Conservation (phyloP, 1,140 invertebrate species). For the Microvelia longipes region DNA sequence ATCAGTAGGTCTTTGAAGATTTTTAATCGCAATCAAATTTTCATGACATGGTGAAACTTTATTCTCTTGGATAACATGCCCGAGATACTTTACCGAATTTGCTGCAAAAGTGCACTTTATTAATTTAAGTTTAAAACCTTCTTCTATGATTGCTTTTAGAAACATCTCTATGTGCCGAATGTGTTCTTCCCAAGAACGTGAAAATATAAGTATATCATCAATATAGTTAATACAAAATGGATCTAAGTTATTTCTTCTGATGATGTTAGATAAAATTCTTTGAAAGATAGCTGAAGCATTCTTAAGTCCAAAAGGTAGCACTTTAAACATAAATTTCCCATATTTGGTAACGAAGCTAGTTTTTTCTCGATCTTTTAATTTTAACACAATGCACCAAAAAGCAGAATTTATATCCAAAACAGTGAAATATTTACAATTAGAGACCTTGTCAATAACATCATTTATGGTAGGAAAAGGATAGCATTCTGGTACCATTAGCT, state of each 20-base stretch:
- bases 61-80: slow-evolving; percentile 21
- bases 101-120: slow-evolving; percentile 26
- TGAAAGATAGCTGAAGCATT: slow-evolving; percentile 26
- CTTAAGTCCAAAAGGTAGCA: slow-evolving; percentile 19
- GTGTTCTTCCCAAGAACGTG: slow-evolving; percentile 20
- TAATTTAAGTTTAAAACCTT: slow-evolving; percentile 27
- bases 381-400: slow-evolving; percentile 20
- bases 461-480: slow-evolving; percentile 18
- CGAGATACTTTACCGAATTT: slow-evolving; percentile 22
- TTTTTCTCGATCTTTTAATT: slow-evolving; percentile 19
- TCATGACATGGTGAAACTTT: slow-evolving; percentile 18
- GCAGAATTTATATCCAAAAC: slow-evolving; percentile 21
- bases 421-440: slow-evolving; percentile 16
- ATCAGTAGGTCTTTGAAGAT: slow-evolving; percentile 16
- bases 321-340: slow-evolving; percentile 17
- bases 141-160: slow-evolving; percentile 16
- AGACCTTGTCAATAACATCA: slow-evolving; percentile 14
- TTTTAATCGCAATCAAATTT: slow-evolving; percentile 20
- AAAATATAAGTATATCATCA: slow-evolving; percentile 22
- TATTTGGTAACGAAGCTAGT: slow-evolving; percentile 20
- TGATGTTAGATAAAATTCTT: slow-evolving; percentile 27
- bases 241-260: slow-evolving; percentile 31
- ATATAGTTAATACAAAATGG: slow-evolving; percentile 33
- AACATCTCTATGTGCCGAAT: slow-evolving; percentile 11
- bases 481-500: slow-evolving; percentile 14